Percentiles rank a stretch among this genome's conserved stretches.
Evolutionary conservation across 1,140 invertebrate genomes (phyloP).

Genomic region (Stegodyphus dumicola): DNA sequence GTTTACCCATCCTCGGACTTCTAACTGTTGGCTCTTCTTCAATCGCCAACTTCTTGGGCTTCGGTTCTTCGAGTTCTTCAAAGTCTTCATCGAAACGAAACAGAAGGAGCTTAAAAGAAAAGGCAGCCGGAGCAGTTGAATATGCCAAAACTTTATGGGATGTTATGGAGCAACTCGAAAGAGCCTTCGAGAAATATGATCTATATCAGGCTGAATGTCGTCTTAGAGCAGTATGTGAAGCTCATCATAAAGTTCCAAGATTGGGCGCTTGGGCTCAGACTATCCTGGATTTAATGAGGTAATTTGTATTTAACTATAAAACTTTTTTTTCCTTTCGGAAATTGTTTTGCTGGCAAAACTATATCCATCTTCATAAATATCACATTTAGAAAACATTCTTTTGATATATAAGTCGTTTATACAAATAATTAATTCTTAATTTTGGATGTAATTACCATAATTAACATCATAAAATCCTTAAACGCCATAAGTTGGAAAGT

Average conservation of each 20-base stretch:
- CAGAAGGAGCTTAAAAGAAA: constrained; percentile 37
- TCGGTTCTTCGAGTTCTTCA: not conserved
- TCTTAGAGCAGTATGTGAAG: constrained; percentile 46
- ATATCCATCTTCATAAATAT: not conserved
- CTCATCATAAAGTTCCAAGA: constrained; percentile 44
- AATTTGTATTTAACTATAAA: not conserved
- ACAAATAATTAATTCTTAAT: too few relatives aligned
- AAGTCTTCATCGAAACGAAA: constrained; percentile 31
- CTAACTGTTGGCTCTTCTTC: constrained; percentile 54
- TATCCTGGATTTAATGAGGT: constrained; percentile 56
- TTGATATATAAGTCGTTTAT: too few relatives aligned
- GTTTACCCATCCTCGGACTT: constrained; percentile 56
- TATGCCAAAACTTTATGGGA: constrained; percentile 57
- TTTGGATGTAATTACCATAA: too few relatives aligned
- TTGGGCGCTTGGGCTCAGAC: constrained; percentile 37
- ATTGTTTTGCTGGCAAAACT: not conserved
- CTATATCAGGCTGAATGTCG: constrained; percentile 50
- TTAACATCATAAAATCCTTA: too few relatives aligned
- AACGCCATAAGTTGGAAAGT: too few relatives aligned
- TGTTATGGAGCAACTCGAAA: constrained; percentile 55
- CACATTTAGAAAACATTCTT: too few relatives aligned
- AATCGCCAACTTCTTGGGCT: constrained; percentile 46
- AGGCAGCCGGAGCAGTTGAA: constrained; percentile 45
- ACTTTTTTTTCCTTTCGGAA: not conserved
- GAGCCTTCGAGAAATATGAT: constrained; percentile 56